These are phyloP conservation scores for Antheraea mylitta DNA, from an alignment of 1,140 invertebrate genomes.

Conservation along the genomic window DNA sequence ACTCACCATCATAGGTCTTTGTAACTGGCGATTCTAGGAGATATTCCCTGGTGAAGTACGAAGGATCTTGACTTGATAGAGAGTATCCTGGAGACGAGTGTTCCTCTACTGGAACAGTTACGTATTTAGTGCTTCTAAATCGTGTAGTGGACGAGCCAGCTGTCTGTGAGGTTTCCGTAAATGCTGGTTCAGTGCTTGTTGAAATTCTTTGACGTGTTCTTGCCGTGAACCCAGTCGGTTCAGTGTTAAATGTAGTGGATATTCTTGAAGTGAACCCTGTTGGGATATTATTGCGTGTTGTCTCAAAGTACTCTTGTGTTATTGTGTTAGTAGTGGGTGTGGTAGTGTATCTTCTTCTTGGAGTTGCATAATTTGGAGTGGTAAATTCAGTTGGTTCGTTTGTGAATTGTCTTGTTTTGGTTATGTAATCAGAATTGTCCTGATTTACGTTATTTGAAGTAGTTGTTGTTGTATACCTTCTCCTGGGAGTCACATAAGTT, in stretches of 20 bases:
- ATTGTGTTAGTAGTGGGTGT: constrained; percentile 10
- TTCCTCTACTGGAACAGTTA: background rate
- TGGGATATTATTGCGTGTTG: constrained; percentile 17
- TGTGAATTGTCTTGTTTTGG: background rate
- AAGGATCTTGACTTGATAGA: constrained; percentile 50
- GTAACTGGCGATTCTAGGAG: constrained; percentile 66
- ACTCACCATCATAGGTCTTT: constrained; percentile 69
- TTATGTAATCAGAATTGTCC: no score
- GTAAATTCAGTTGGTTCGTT: constrained; percentile 10
- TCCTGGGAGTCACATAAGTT: background rate
- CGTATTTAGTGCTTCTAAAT: background rate
- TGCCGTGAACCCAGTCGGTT: constrained; percentile 2
- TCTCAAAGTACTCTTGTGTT: constrained; percentile 22
- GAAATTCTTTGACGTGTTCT: constrained; percentile 11
- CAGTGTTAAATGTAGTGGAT: constrained; percentile 10
- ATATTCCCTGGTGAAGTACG: constrained; percentile 73
- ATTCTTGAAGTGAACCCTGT: constrained; percentile 14
- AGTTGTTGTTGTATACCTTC: constrained; percentile 9
- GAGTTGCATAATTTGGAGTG: background rate
- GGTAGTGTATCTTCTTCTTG: constrained; percentile 13
- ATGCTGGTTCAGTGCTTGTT: constrained; percentile 3
- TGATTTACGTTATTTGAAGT: background rate
- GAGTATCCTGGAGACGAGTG: constrained; percentile 46
- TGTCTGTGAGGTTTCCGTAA: background rate
- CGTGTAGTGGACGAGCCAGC: background rate